phyloP scores from a whole-genome alignment of 92 coral and sea anemone species.

The Siderastrea siderea region DNA sequence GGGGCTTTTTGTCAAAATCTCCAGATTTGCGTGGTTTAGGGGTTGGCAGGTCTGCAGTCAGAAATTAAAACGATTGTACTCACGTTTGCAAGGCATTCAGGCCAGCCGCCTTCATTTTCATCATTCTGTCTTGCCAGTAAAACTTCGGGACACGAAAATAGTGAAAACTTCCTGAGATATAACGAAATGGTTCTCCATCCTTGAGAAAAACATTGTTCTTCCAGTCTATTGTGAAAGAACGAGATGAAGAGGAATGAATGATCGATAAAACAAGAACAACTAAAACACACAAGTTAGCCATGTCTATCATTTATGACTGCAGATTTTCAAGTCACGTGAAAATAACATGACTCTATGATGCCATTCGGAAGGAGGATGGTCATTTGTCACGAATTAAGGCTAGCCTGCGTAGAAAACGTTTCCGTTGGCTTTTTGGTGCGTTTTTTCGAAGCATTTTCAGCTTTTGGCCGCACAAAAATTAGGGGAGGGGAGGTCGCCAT shows the following conservation, averaged over 20 bases:
- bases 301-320: neutral
- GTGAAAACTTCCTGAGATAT: conserved; percentile 91
- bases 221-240: conserved; percentile 90
- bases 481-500: too few species aligned
- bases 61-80: conserved; percentile 19
- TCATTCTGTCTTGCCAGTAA: conserved; percentile 89
- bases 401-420: too few species aligned
- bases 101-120: conserved; percentile 89
- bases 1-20: too few species aligned
- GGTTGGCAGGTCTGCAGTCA: too few species aligned
- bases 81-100: conserved; percentile 90
- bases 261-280: conserved; percentile 25
- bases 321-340: neutral
- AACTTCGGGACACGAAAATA: conserved; percentile 82
- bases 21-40: too few species aligned
- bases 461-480: too few species aligned
- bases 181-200: conserved; percentile 96
- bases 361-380: too few species aligned
- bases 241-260: conserved; percentile 16
- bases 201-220: conserved; percentile 84
- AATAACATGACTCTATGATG: too few species aligned
- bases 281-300: neutral
- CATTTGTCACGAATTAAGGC: too few species aligned
- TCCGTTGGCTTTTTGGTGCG: too few species aligned
- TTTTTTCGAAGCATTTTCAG: too few species aligned